phyloP scores from a whole-genome alignment of 2,113 vertebrate species.

The Lagopus leucura region DNA sequence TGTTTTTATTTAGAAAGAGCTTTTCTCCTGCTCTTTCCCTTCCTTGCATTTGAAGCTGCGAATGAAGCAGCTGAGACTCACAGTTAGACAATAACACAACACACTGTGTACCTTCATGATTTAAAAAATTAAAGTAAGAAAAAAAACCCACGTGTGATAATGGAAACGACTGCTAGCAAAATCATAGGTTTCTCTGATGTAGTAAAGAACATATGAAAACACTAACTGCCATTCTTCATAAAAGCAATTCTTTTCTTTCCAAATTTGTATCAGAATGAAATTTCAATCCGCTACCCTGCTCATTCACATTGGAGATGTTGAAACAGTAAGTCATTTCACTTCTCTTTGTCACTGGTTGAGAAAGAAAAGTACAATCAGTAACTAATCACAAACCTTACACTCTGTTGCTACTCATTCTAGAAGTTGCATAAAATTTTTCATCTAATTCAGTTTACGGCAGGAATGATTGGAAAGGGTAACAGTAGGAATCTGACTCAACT shows the following conservation, averaged over 20 bases:
- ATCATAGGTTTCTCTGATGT: neutral
- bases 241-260: neutral
- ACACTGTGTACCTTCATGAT: neutral
- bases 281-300: neutral
- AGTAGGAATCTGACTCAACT: neutral
- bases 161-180: neutral
- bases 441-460: neutral
- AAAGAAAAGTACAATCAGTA: constrained; percentile 18
- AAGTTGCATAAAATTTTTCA: neutral
- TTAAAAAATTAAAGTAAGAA: neutral
- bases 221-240: neutral
- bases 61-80: neutral
- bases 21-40: neutral
- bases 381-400: neutral
- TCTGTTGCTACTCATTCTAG: neutral
- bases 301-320: neutral
- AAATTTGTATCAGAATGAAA: neutral
- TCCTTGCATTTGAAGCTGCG: neutral
- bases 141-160: neutral
- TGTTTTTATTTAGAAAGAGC: neutral
- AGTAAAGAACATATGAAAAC: neutral
- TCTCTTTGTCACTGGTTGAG: neutral
- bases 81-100: neutral
- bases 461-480: neutral
- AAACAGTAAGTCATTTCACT: neutral